Percentiles rank a stretch among this genome's conserved stretches.
Evolutionary conservation across 35 echinoderm and acorn worm species (phyloP).

Genomic region (Lytechinus pictus): DNA sequence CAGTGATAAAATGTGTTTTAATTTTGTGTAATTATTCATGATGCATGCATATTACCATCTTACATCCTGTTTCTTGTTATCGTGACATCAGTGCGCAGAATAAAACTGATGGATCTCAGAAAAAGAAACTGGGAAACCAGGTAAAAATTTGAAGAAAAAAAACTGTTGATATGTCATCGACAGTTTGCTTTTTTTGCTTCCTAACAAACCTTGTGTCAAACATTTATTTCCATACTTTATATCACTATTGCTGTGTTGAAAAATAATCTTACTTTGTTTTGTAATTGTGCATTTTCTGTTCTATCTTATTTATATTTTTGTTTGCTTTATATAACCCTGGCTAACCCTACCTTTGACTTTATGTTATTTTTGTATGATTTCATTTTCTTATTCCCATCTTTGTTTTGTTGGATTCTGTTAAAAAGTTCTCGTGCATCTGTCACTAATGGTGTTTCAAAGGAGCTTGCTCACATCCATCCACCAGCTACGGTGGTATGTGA

Average conservation of each 20-base stretch:
- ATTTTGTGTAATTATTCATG: slow-evolving; percentile 20
- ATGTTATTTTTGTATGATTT: not conserved
- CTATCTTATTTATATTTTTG: not conserved
- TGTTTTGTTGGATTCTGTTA: not conserved
- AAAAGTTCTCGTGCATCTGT: not conserved
- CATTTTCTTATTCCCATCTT: not conserved
- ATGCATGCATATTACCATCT: not conserved
- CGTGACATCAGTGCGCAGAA: slow-evolving; percentile 47
- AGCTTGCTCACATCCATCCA: not conserved
- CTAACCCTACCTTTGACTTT: not conserved
- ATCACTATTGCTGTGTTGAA: not conserved
- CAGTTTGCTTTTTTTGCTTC: not conserved
- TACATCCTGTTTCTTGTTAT: slow-evolving; percentile 3
- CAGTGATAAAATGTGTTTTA: not conserved
- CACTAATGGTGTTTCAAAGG: not conserved
- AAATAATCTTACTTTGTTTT: not conserved
- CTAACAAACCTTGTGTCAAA: not conserved
- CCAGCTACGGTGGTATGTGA: not conserved
- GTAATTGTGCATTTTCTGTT: not conserved
- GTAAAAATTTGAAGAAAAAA: not conserved
- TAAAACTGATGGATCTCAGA: slow-evolving; percentile 43
- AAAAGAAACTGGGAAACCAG: slow-evolving; percentile 47
- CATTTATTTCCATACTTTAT: not conserved
- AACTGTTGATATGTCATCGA: not conserved
- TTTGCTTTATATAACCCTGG: not conserved